Evolutionary conservation across 2,113 vertebrate genomes (phyloP), one percentile per base, ranked within the genome.

Genomic region (Sprattus sprattus): DNA sequence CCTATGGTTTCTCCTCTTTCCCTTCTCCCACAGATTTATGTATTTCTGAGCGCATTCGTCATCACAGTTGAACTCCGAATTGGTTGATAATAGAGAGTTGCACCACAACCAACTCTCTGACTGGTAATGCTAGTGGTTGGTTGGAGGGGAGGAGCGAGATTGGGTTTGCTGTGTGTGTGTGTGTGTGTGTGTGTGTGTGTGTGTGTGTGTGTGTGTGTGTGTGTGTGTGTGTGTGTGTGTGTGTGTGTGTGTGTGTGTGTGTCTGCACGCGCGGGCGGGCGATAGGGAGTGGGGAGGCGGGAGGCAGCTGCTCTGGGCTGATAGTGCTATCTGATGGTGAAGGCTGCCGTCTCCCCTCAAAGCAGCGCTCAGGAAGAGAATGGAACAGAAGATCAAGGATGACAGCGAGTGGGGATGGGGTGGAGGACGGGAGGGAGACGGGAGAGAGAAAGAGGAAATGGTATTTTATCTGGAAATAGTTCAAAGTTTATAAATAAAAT

Each of bases 401-500:
- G 95, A 96, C 95, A 95, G 94, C 89, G 88, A 39, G 64, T 71
- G 10, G 64, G 64, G 64, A 4, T 71, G 64, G 28, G 71, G 28
- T 28, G 25, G n/a, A 28, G 64, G 11, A 28, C 28, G 28, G 28
- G 25, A 5, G 71, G 71, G 71, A 9, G 64, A 10, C 4, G 6
- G 71, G 28, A 39, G 71, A 15, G 71, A 32, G 28, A 32, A 32
- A 78, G 71, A 94, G 95, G 95, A 96, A 96, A 95, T 96, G 94
- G 93, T 94, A 92, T 94, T 95, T 95, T 96, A 95, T 95, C 95
- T 93, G 94, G 95, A 95, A 95, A 95, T 94, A 94, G 95, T 96
- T 95, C 95, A 95, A 96, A 96, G 95, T 96, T 96, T 95, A 94
- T 95, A 95, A 96, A 96, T 95, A 95, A 96, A 95, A 96, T 95